Base-by-base conservation (phyloP, 2,888 invertebrate species). In the Entomobrya multifasciata region DNA sequence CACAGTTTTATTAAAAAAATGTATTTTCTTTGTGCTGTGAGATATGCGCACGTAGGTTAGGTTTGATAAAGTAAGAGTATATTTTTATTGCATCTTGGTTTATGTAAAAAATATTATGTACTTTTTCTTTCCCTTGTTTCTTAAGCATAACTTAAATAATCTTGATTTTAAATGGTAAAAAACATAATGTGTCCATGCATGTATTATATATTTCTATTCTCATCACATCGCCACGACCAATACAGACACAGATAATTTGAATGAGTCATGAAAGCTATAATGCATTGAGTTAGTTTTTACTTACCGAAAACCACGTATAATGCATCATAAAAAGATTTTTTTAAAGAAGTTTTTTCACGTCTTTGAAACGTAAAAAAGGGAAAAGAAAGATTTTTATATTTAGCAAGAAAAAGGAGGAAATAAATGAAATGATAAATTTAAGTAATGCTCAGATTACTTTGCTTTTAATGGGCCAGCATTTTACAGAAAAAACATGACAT, bases 1-100 rank as follows among this genome's bases (percentile, higher is more conserved):
- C 70, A 44, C 25, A n/a, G 25, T 72, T 72, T 82, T 82, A 62
- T 72, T 60, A 72, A 72, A 57, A 55, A 72, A 60, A 44, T 20
- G n/a, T 17, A 17, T 25, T 41, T 70, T 41, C 41, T 36, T 36
- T 36, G 27, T 76, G 4, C 41, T 36, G 25, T 17, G 11, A 20
- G 49, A n/a, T 10, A 49, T 49, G 13, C n/a, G 13, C 8, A 36
- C 36, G 8, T 36, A 36, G 36, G n/a, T n/a, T n/a, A 36, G 36
- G 8, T 36, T 36, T 36, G 36, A 36, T 36, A 36, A 36, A 67
- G 15, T 11, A 13, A 49, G n/a, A n/a, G n/a, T 49, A 49, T 11
- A 44, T 67, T 67, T 65, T 65, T 36, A 36, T 36, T 36, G 36
- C 36, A 27, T 25, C 60, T 27, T 60, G 60, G 65, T 36, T 67